A percentile compares a stretch with the other conserved stretches of the same genome.
phyloP scores from a whole-genome alignment of 1,140 invertebrate species.

The Protaetia brevitarsis region DNA sequence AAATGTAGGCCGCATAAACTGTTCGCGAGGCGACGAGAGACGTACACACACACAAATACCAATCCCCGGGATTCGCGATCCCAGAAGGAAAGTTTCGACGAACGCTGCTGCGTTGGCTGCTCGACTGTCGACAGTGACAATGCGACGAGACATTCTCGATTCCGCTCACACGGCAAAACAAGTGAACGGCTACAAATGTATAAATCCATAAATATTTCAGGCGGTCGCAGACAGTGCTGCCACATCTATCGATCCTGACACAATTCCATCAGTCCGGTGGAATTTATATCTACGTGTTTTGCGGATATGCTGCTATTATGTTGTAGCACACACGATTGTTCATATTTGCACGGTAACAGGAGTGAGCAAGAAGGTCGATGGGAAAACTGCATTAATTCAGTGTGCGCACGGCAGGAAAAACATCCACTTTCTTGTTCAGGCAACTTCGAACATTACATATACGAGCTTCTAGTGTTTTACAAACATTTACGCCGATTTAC shows the following conservation, averaged over 20 bases:
- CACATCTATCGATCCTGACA: constrained; percentile 1
- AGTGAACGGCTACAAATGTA: constrained; percentile 25
- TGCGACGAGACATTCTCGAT: constrained; percentile 21
- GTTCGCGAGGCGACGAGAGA: neutral
- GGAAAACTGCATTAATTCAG: too few species aligned
- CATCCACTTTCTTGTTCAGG: too few species aligned
- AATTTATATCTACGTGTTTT: neutral
- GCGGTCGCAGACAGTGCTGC: constrained; percentile 6
- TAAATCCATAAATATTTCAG: constrained; percentile 26
- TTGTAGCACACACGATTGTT: too few species aligned
- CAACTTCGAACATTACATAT: too few species aligned
- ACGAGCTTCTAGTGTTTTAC: too few species aligned
- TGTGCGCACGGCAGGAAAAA: too few species aligned
- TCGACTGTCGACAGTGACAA: neutral
- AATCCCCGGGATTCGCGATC: neutral
- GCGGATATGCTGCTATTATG: neutral
- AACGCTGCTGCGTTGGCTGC: neutral
- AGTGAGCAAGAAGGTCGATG: too few species aligned
- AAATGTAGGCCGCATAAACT: constrained; percentile 11
- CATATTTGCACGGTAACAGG: too few species aligned
- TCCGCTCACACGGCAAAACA: constrained; percentile 25
- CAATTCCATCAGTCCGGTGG: neutral
- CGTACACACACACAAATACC: neutral
- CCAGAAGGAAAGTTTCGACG: neutral
- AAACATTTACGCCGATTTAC: too few species aligned